A percentile compares a stretch with the other conserved stretches of the same genome.
phyloP scores from a whole-genome alignment of 2,113 vertebrate species.

The Channa maculata region DNA sequence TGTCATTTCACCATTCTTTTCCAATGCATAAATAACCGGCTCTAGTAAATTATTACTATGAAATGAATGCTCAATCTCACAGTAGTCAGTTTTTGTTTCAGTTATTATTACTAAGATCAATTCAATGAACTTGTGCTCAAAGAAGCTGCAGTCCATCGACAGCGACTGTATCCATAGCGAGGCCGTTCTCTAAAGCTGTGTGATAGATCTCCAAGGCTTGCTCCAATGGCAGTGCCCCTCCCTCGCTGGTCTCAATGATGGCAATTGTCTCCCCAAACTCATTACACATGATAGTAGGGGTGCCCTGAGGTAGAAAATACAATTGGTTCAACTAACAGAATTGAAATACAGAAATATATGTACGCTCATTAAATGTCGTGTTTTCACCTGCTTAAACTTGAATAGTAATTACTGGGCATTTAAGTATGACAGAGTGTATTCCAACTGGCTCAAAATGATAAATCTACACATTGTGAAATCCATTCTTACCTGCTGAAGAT shows the following conservation, averaged over 20 bases:
- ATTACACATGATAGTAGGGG: constrained; percentile 90
- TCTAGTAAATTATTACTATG: constrained; percentile 6
- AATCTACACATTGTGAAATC: background rate
- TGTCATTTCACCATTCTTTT: background rate
- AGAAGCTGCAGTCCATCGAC: constrained; percentile 81
- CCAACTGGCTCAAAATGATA: background rate
- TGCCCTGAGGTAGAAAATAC: constrained; percentile 58
- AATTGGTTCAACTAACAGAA: background rate
- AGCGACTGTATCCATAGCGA: constrained; percentile 81
- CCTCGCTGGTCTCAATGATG: constrained; percentile 90
- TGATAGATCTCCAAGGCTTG: constrained; percentile 88
- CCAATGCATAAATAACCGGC: background rate
- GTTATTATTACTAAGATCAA: background rate
- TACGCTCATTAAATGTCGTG: background rate
- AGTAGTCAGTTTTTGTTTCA: constrained; percentile 22
- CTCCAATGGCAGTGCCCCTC: constrained; percentile 82
- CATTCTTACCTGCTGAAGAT: constrained; percentile 76
- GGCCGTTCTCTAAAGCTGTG: constrained; percentile 85
- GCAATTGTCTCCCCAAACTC: constrained; percentile 92
- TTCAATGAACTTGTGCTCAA: constrained; percentile 48
- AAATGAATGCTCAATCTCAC: background rate
- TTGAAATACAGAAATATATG: background rate
- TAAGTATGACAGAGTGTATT: too few relatives aligned
- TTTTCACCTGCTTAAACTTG: background rate
- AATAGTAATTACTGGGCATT: too few relatives aligned